Evolutionary conservation across 2,888 invertebrate genomes (phyloP).

Genomic region (Schizaphis graminum): DNA sequence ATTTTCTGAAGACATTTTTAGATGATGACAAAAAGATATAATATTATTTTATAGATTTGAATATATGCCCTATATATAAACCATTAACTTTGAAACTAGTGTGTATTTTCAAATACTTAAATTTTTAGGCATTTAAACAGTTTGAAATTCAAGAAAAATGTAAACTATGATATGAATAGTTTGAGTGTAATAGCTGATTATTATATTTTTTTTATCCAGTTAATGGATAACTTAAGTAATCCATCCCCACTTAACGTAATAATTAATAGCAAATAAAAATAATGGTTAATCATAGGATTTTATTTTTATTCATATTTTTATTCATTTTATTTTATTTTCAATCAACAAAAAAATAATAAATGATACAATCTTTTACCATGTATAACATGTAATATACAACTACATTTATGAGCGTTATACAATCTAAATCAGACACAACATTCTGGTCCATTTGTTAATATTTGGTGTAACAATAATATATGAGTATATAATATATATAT

Average conservation of each 20-base stretch:
- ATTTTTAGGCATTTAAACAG: not conserved
- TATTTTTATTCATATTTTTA: conserved; percentile 1
- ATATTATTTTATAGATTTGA: too few species aligned
- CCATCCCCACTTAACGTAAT: not conserved
- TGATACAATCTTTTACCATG: conserved; percentile 26
- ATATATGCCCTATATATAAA: not conserved
- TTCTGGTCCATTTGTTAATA: conserved; percentile 46
- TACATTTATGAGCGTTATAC: conserved; percentile 53
- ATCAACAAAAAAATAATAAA: conserved; percentile 54
- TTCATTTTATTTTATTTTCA: conserved; percentile 3
- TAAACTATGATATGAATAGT: not conserved
- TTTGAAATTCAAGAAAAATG: not conserved
- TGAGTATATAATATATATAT: too few species aligned
- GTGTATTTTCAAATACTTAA: not conserved
- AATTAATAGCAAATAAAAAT: not conserved
- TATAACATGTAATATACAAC: conserved; percentile 31
- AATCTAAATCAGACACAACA: conserved; percentile 35
- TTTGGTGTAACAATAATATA: conserved; percentile 60
- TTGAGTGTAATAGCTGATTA: not conserved
- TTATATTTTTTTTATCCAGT: not conserved
- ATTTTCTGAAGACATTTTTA: too few species aligned
- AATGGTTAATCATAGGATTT: not conserved
- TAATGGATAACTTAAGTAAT: not conserved
- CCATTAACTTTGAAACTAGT: not conserved
- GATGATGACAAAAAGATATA: too few species aligned